Base-by-base conservation (phyloP, 2,888 invertebrate genomes). In the Rhabditophanes sp. region DNA sequence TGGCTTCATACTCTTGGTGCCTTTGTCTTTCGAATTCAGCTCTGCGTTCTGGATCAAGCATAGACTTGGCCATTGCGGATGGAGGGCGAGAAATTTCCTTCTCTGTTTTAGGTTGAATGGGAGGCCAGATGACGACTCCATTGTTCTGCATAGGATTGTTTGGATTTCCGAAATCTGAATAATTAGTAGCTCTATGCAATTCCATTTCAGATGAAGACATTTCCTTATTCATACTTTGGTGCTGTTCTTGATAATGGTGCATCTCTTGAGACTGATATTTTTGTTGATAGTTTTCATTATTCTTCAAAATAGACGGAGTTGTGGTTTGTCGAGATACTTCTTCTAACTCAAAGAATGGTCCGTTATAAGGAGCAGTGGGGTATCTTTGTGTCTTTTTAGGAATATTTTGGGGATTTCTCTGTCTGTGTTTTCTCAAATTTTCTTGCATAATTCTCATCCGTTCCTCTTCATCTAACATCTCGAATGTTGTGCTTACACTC, bases 101-200 rank as follows among this genome's bases (percentile, higher is more conserved):
- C 23, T 25, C 16, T 15, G 28, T 7, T 34, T 44, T 43, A n/a
- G 39, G 37, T n/a, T n/a, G n/a, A n/a, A n/a, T n/a, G n/a, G 57
- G 60, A 11, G 57, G 58, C 62, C 58, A 62, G 15, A 62, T 49
- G n/a, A 62, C 56, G 4, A 61, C 54, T 4, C 44, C 39, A 16
- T 30, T 30, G 14, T 39, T 26, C n/a, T n/a, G n/a, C n/a, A n/a
- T n/a, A n/a, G n/a, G n/a, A n/a, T n/a, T n/a, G n/a, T n/a, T n/a
- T n/a, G n/a, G n/a, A n/a, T n/a, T n/a, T n/a, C 11, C 7, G 6
- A 28, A 18, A 8, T 8, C 30, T 26, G 17, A 25, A 27, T 2
- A 30, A 7, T 27, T 41, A 25, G 42, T 33, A 28, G 41, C 45
- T 11, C 38, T 35, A 11, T 46, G 35, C 14, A 54, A 34, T 24